Evolutionary conservation across 2,113 vertebrate species (phyloP).

Genomic region (Oryzias celebensis): DNA sequence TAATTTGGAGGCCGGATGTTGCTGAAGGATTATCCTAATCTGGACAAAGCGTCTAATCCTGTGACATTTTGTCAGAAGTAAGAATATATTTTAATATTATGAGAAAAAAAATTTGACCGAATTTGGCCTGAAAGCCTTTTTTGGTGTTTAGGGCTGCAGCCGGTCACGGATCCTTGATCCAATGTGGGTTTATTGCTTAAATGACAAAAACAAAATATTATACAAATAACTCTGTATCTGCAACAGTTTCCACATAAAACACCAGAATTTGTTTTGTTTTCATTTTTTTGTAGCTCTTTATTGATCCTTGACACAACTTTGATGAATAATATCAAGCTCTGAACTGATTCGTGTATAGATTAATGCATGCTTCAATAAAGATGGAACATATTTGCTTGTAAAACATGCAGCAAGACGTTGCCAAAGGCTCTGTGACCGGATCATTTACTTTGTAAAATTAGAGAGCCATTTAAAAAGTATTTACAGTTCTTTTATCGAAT

Average conservation of each 20-base stretch:
- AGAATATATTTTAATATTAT: no score
- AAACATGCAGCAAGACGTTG: constrained; percentile 65
- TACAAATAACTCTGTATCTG: no score
- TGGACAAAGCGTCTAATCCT: no score
- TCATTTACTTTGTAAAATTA: constrained; percentile 74
- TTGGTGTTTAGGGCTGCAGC: no score
- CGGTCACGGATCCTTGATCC: no score
- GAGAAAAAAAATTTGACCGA: no score
- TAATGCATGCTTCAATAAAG: constrained; percentile 61
- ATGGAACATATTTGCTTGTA: constrained; percentile 72
- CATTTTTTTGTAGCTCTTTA: constrained; percentile 52
- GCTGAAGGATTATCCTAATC: no score
- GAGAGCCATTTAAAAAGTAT: constrained; percentile 63
- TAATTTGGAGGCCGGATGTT: no score
- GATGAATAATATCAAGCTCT: constrained; percentile 55
- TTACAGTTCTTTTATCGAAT: constrained; percentile 69
- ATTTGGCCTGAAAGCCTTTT: no score
- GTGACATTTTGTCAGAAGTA: no score
- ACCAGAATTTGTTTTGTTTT: constrained; percentile 6
- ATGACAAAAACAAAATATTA: no score
- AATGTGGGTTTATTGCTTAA: no score
- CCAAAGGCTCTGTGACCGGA: constrained; percentile 48
- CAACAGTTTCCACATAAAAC: constrained; percentile 13
- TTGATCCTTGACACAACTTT: constrained; percentile 59
- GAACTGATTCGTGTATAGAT: constrained; percentile 70